Conservation (phyloP, 2,113 vertebrate species). For the Oryzias curvinotus region DNA sequence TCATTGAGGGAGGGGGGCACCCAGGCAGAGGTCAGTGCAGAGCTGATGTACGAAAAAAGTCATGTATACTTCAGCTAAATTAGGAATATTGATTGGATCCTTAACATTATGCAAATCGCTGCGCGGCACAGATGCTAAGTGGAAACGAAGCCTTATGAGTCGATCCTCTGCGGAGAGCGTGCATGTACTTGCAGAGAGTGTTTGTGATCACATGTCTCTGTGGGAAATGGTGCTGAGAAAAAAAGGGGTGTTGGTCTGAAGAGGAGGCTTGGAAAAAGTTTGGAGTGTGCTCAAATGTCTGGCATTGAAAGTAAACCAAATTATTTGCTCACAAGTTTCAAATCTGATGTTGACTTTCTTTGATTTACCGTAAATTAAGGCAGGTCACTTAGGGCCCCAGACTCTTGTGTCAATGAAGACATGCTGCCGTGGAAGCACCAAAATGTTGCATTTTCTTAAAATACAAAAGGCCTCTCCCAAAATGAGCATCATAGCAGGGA, state of each 20-base stretch:
- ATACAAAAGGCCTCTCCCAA: too few relatives aligned
- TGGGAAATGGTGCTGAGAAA: not conserved
- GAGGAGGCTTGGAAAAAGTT: not conserved
- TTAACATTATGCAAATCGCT: slow-evolving; percentile 32
- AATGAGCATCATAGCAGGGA: too few relatives aligned
- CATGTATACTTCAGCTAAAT: slow-evolving; percentile 30
- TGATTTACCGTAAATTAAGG: too few relatives aligned
- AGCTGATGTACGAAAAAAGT: slow-evolving; percentile 4
- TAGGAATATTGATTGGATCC: slow-evolving; percentile 33
- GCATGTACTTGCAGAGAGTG: slow-evolving; percentile 10
- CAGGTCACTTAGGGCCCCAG: too few relatives aligned
- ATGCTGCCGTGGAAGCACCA: too few relatives aligned
- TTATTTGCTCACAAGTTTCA: too few relatives aligned
- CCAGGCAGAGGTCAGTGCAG: slow-evolving; percentile 3
- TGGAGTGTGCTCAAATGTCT: not conserved
- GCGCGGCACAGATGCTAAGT: not conserved
- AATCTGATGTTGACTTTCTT: too few relatives aligned
- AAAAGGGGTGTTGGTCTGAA: not conserved
- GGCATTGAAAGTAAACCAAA: not conserved
- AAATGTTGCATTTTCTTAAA: too few relatives aligned
- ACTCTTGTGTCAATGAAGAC: too few relatives aligned
- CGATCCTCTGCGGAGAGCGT: not conserved
- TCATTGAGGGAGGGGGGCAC: slow-evolving; percentile 27
- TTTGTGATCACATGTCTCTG: slow-evolving; percentile 6
- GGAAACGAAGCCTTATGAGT: not conserved